Evolutionary conservation across 2,888 invertebrate species (phyloP).

Genomic region (Sialis lutaria): DNA sequence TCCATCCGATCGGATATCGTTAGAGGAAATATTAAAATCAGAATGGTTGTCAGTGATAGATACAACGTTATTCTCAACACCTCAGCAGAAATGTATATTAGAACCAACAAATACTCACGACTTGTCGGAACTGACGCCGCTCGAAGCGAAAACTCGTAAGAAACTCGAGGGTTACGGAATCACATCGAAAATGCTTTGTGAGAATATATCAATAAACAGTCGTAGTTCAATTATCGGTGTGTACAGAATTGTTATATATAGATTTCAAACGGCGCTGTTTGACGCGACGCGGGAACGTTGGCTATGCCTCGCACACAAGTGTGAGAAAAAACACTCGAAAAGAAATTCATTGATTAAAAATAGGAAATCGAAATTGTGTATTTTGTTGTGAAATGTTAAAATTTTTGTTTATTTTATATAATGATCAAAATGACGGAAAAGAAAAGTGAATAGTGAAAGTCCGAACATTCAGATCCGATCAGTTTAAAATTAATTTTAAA

Average conservation of each 20-base stretch:
- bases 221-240: conserved; percentile 49
- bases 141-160: conserved; percentile 33
- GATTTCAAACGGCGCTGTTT: conserved; percentile 27
- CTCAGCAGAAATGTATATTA: conserved; percentile 25
- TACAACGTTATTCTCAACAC: conserved; percentile 6
- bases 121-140: conserved; percentile 19
- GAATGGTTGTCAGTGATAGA: conserved; percentile 25
- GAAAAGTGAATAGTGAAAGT: too few species aligned
- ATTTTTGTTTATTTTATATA: too few species aligned
- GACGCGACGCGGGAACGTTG: conserved; percentile 11
- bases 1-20: conserved; percentile 18
- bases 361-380: conserved; percentile 8
- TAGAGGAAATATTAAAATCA: conserved; percentile 21
- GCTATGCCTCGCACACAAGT: conserved; percentile 4
- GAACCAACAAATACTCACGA: conserved; percentile 25
- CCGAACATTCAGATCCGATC: too few species aligned
- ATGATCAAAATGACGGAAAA: too few species aligned
- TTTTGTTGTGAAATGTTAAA: conserved; percentile 8
- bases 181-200: conserved; percentile 34
- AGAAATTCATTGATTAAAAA: conserved; percentile 8
- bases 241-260: conserved; percentile 49
- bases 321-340: conserved; percentile 8
- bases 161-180: conserved; percentile 40
- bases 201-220: conserved; percentile 36
- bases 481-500: too few species aligned